These are phyloP conservation scores for Leptinotarsa tumamoca DNA, from an alignment of 2,888 invertebrate genomes.

Conservation along the genomic window DNA sequence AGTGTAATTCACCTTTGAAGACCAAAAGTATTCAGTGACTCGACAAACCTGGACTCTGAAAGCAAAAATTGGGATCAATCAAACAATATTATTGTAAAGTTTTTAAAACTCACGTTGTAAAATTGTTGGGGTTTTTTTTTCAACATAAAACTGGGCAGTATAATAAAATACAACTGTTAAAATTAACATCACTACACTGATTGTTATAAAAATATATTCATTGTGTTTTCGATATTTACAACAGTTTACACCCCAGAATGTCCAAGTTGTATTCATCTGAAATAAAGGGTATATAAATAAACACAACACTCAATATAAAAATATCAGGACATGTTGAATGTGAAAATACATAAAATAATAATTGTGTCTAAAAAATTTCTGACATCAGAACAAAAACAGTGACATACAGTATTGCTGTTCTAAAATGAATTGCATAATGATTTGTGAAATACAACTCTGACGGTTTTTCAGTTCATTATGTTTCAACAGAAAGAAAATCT, in stretches of 20 bases:
- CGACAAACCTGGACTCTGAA: slow-evolving; percentile 64
- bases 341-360: too few relatives aligned
- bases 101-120: slow-evolving; percentile 60
- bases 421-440: too few relatives aligned
- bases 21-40: slow-evolving; percentile 50
- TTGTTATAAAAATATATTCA: slow-evolving; percentile 71
- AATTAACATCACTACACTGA: slow-evolving; percentile 68
- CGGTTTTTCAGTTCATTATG: too few relatives aligned
- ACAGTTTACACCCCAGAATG: slow-evolving; percentile 74
- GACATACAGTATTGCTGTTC: too few relatives aligned
- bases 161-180: slow-evolving; percentile 73
- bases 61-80: slow-evolving; percentile 43
- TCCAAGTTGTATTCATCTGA: slow-evolving; percentile 76
- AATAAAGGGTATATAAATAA: slow-evolving; percentile 47
- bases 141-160: slow-evolving; percentile 67
- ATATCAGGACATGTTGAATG: background rate
- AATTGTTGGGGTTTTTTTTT: slow-evolving; percentile 59
- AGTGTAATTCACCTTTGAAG: background rate
- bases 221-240: slow-evolving; percentile 70
- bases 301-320: background rate
- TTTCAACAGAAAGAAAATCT: too few relatives aligned
- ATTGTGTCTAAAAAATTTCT: too few relatives aligned
- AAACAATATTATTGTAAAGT: slow-evolving; percentile 18
- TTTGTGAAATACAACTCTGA: too few relatives aligned
- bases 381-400: too few relatives aligned